These are phyloP conservation scores for Tetragonula clypearis DNA, from an alignment of 1,140 invertebrate species.

Conservation along the genomic window DNA sequence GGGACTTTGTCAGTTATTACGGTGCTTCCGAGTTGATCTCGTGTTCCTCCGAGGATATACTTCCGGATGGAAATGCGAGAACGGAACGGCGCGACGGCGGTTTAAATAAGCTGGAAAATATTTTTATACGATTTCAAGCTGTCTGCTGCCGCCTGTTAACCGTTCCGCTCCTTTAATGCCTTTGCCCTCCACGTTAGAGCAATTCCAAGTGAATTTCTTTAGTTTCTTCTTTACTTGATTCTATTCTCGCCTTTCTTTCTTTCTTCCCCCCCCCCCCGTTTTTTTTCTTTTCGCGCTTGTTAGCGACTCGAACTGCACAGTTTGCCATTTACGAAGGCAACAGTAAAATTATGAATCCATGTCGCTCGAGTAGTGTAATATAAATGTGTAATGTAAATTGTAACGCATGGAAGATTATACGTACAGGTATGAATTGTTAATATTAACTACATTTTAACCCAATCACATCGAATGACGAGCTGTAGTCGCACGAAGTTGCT, in stretches of 20 bases:
- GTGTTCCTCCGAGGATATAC: conserved; percentile 44
- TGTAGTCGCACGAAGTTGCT: too few relatives aligned
- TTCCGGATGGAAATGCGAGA: conserved; percentile 14
- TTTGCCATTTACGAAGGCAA: too few relatives aligned
- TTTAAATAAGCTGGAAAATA: conserved; percentile 50
- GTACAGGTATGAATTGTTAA: too few relatives aligned
- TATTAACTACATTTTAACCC: too few relatives aligned
- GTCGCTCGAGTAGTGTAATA: too few relatives aligned
- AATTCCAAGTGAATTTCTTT: background rate
- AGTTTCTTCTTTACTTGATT: background rate
- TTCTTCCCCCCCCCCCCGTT: too few relatives aligned
- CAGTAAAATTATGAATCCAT: too few relatives aligned
- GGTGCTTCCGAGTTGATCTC: conserved; percentile 39
- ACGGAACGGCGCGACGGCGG: conserved; percentile 8
- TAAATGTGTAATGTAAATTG: too few relatives aligned
- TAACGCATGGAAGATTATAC: too few relatives aligned
- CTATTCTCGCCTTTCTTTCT: background rate
- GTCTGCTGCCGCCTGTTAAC: background rate
- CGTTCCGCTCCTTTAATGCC: background rate
- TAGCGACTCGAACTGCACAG: too few relatives aligned
- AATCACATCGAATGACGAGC: too few relatives aligned
- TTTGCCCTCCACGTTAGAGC: background rate
- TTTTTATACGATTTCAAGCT: conserved; percentile 44
- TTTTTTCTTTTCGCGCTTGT: too few relatives aligned
- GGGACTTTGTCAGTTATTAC: conserved; percentile 55